Evolutionary conservation across 2,797 vertebrate genomes (phyloP).

Genomic region (Pygocentrus nattereri): DNA sequence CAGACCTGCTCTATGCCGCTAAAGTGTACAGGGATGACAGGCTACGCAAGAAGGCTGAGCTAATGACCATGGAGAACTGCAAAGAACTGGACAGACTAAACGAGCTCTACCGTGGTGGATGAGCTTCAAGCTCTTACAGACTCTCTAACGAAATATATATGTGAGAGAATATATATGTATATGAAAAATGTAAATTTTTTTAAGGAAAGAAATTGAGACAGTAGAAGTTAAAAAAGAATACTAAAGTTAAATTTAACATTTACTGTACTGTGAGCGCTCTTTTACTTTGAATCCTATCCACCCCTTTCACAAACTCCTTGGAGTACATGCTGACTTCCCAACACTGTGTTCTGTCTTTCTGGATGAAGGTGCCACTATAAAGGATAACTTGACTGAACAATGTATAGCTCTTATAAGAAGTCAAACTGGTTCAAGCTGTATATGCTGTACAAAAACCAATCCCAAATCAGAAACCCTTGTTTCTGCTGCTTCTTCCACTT

Average conservation of each 20-base stretch:
- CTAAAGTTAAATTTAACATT: slow-evolving; percentile 53
- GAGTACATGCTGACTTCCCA: slow-evolving; percentile 46
- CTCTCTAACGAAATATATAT: slow-evolving; percentile 64
- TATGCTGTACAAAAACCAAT: slow-evolving; percentile 46
- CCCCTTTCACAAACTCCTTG: slow-evolving; percentile 19
- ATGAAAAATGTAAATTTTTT: slow-evolving; percentile 72
- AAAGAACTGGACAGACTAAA: slow-evolving; percentile 94
- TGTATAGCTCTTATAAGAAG: background rate
- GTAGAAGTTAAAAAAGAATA: slow-evolving; percentile 67
- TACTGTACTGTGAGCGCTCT: slow-evolving; percentile 68
- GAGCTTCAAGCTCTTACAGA: slow-evolving; percentile 65
- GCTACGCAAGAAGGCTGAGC: slow-evolving; percentile 92
- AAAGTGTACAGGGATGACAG: slow-evolving; percentile 96
- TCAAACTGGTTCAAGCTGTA: slow-evolving; percentile 32
- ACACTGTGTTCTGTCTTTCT: slow-evolving; percentile 8
- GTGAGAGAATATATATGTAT: slow-evolving; percentile 69
- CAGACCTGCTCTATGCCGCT: slow-evolving; percentile 93
- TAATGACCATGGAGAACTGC: slow-evolving; percentile 97
- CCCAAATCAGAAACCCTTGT: slow-evolving; percentile 43
- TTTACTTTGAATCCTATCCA: slow-evolving; percentile 51
- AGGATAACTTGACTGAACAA: background rate
- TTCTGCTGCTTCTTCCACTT: slow-evolving; percentile 52
- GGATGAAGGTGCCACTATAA: background rate
- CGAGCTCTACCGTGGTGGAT: slow-evolving; percentile 92
- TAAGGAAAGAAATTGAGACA: slow-evolving; percentile 55